Evolutionary conservation across 2,113 vertebrate genomes (phyloP).

Genomic region (Petrocephalus zakoni): DNA sequence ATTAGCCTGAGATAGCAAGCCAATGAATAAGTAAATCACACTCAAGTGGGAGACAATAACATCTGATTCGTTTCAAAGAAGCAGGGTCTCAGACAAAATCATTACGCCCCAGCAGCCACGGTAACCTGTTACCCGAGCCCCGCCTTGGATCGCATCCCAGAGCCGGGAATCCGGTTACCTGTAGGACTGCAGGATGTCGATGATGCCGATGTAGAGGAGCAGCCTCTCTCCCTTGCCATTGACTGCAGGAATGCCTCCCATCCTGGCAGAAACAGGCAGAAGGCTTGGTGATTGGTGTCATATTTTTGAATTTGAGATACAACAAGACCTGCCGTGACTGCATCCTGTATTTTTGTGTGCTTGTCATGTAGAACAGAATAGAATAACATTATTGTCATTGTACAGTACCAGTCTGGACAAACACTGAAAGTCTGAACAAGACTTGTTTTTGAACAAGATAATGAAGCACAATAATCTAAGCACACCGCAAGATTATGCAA

Average conservation of each 20-base stretch:
- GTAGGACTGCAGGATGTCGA: slow-evolving; percentile 97
- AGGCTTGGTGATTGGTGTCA: neutral
- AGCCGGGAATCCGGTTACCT: slow-evolving; percentile 57
- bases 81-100: neutral
- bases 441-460: no score
- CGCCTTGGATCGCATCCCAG: neutral
- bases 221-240: slow-evolving; percentile 82
- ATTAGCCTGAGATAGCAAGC: slow-evolving; percentile 71
- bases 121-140: neutral
- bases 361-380: neutral
- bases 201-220: slow-evolving; percentile 89
- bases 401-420: no score
- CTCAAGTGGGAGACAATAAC: neutral
- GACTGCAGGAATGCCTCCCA: slow-evolving; percentile 93
- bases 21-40: slow-evolving; percentile 20
- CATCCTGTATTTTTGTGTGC: neutral
- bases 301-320: neutral
- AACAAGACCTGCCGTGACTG: neutral
- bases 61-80: neutral
- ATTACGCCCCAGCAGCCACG: neutral
- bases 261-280: slow-evolving; percentile 60
- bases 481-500: no score
- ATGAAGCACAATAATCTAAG: no score
- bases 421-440: neutral
- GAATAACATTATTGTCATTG: no score